A percentile compares a stretch with the other conserved stretches of the same genome.
These are phyloP conservation scores for Lindbergichthys nudifrons DNA, from an alignment of 2,797 vertebrate genomes.

Conservation along the genomic window DNA sequence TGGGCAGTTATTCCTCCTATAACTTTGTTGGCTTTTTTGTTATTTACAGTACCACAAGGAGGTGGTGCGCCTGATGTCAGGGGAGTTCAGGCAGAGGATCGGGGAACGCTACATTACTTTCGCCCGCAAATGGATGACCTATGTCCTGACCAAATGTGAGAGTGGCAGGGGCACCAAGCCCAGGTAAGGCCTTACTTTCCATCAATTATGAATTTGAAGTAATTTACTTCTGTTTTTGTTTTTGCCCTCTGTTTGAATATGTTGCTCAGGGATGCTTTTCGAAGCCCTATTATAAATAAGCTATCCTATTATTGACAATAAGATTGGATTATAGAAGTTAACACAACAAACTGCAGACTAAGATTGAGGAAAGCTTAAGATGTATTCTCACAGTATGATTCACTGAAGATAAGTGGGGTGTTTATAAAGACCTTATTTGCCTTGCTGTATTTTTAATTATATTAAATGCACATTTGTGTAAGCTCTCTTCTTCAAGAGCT, in stretches of 20 bases:
- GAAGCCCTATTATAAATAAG: background rate
- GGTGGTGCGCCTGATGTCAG: constrained; percentile 98
- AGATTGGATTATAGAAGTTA: background rate
- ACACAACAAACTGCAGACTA: background rate
- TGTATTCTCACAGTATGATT: no score
- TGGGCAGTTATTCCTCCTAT: background rate
- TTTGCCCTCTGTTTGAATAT: background rate
- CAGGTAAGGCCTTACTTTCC: constrained; percentile 83
- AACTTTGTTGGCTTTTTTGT: background rate
- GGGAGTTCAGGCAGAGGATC: constrained; percentile 96
- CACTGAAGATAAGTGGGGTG: background rate
- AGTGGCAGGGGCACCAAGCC: constrained; percentile 98
- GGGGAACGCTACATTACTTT: constrained; percentile 97
- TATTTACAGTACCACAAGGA: constrained; percentile 95
- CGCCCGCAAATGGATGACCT: constrained; percentile 99
- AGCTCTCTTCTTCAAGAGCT: constrained; percentile 2
- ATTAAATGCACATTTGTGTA: background rate
- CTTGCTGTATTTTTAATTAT: background rate
- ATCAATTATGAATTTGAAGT: background rate
- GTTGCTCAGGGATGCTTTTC: constrained; percentile 13
- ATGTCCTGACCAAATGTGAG: constrained; percentile 98
- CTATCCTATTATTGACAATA: background rate
- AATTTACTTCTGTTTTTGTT: background rate
- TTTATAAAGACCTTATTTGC: background rate
- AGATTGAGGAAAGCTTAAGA: background rate